Conservation (phyloP, 1,140 invertebrate genomes). For the Trichogramma pretiosum region DNA sequence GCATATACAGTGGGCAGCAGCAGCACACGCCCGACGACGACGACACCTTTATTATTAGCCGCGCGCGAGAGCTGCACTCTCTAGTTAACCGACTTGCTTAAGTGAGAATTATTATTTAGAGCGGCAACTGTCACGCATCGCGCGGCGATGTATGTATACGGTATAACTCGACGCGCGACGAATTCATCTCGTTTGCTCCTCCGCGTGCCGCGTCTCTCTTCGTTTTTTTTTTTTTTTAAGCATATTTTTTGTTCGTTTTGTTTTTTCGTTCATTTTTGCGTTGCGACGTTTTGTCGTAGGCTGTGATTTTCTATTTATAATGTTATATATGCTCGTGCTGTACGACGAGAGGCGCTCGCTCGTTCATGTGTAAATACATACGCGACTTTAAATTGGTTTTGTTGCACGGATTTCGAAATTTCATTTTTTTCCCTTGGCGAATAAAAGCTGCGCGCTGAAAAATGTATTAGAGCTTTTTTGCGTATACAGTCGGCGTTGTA, state of each 20-base stretch:
- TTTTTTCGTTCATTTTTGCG: slow-evolving; percentile 1
- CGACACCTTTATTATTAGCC: slow-evolving; percentile 46
- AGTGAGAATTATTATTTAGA: slow-evolving; percentile 47
- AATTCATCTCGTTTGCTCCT: not conserved
- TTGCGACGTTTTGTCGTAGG: not conserved
- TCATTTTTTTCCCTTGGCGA: too few species aligned
- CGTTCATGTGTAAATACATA: too few species aligned
- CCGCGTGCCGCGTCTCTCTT: not conserved
- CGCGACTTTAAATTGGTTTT: too few species aligned
- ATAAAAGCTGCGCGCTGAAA: too few species aligned
- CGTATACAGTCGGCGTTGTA: too few species aligned
- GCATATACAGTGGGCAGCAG: not conserved
- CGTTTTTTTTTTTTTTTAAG: slow-evolving; percentile 2
- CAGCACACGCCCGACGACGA: slow-evolving; percentile 11
- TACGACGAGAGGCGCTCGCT: too few species aligned
- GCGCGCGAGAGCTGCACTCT: slow-evolving; percentile 23
- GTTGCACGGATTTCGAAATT: too few species aligned
- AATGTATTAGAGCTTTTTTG: too few species aligned
- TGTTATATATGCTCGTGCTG: too few species aligned
- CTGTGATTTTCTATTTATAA: too few species aligned
- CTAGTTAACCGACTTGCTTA: slow-evolving; percentile 45
- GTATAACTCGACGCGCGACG: too few species aligned
- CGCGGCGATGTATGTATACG: too few species aligned
- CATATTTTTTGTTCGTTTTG: slow-evolving; percentile 10
- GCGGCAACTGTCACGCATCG: slow-evolving; percentile 16